Base-by-base conservation (phyloP, 2,797 vertebrate genomes). In the Anabas testudineus region DNA sequence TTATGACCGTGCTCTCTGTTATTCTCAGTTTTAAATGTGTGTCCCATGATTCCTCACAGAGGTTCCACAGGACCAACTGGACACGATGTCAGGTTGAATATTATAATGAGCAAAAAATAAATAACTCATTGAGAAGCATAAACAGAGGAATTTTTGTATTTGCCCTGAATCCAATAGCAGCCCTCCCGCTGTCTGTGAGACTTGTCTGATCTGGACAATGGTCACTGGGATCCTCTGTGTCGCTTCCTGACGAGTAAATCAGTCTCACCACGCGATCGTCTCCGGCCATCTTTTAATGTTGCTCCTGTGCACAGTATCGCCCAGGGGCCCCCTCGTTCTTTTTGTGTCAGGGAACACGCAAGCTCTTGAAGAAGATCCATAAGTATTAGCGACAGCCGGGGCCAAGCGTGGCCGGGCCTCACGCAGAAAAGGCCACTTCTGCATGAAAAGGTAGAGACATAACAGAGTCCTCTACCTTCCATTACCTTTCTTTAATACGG, bases 71-170 rank as follows among this genome's bases (percentile, higher is more conserved):
- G 93, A 85, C 85, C 88, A 81, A 84, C 88, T 85, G 91, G 93
- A 93, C 91, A 85, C 18, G 60, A 92, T 93, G 92, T 94, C 92
- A 91, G 78, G 77, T 93, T 88, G 89, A 85, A 94, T 93, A 91
- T 91, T 90, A 88, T 93, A 92, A 94, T 93, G 91, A 93, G 88
- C 81, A 78, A 85, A 85, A 88, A 90, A 88, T 76, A 91, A 90
- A 90, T 83, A 91, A 88, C 79, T 92, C 88, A 88, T 90, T 45
- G 83, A 90, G 89, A 90, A 90, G 67, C 76, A 88, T 78, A 88
- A 90, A 89, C 67, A 90, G 76, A 77, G 49, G 71, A 65, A 18
- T 86, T 89, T 87, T 85, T 75, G 63, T 78, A 87, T 90, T 89
- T 89, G 90, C 90, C 90, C 90, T 19, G 90, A 92, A 80, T 92